These are phyloP conservation scores for Acanthosepion lycidas DNA, from an alignment of 2,888 invertebrate genomes.

Conservation along the genomic window DNA sequence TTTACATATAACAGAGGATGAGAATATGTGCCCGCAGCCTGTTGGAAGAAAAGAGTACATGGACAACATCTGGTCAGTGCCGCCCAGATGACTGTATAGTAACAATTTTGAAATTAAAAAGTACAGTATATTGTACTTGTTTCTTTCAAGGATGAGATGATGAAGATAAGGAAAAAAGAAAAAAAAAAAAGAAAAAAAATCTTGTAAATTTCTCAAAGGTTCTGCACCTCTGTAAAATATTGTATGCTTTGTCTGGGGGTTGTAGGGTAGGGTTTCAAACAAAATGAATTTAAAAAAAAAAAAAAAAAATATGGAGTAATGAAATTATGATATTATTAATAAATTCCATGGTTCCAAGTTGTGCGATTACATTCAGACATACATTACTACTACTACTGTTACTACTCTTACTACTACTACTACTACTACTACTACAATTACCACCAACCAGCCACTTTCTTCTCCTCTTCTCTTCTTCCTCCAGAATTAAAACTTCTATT, in stretches of 20 bases:
- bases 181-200: not conserved
- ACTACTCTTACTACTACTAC: not conserved
- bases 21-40: slow-evolving; percentile 12
- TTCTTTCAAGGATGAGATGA: slow-evolving; percentile 36
- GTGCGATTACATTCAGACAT: slow-evolving; percentile 41
- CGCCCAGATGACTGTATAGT: slow-evolving; percentile 41
- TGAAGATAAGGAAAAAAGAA: not conserved
- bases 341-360: slow-evolving; percentile 44
- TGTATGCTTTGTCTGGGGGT: slow-evolving; percentile 47
- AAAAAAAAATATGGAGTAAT: not conserved
- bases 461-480: slow-evolving; percentile 8
- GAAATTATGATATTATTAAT: slow-evolving; percentile 25
- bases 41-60: slow-evolving; percentile 42
- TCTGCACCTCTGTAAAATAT: slow-evolving; percentile 48
- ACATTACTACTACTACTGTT: not conserved
- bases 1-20: slow-evolving; percentile 45
- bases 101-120: slow-evolving; percentile 41
- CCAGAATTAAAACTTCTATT: not conserved
- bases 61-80: slow-evolving; percentile 40
- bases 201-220: slow-evolving; percentile 48
- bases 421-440: not conserved
- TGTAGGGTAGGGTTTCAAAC: slow-evolving; percentile 44
- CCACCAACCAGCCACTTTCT: not conserved
- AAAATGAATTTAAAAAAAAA: not conserved
- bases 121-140: slow-evolving; percentile 41